Percentiles rank a stretch among this genome's conserved stretches.
Conservation (phyloP, 2,113 vertebrate species). For the Xenopus borealis region DNA sequence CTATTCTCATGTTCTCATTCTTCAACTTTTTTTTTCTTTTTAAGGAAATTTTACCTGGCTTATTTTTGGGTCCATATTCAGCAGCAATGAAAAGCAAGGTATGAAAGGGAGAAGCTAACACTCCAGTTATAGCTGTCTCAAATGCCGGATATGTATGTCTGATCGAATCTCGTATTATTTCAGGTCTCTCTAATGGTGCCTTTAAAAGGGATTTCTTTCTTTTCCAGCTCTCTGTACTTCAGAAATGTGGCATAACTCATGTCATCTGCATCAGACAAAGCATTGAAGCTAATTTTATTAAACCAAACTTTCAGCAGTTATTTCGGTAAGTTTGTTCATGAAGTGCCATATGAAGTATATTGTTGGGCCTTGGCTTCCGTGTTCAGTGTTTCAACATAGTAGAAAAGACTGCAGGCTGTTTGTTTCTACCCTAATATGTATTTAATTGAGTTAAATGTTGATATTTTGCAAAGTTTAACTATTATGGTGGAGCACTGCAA, state of each 20-base stretch:
- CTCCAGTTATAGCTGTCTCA: background rate
- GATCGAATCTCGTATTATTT: background rate
- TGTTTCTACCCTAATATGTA: no score
- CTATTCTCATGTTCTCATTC: background rate
- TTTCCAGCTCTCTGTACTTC: slow-evolving; percentile 84
- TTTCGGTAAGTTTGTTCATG: slow-evolving; percentile 79
- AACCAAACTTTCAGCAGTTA: slow-evolving; percentile 94
- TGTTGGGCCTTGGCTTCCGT: no score
- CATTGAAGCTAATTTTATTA: slow-evolving; percentile 99
- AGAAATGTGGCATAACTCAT: slow-evolving; percentile 94
- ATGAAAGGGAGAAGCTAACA: slow-evolving; percentile 43
- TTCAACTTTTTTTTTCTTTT: slow-evolving; percentile 5
- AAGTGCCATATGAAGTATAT: no score
- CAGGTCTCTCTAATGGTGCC: background rate
- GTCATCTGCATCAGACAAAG: slow-evolving; percentile 96
- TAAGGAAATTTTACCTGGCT: slow-evolving; percentile 94
- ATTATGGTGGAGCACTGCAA: no score
- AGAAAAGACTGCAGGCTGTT: no score
- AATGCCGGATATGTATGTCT: background rate
- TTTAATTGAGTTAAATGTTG: no score
- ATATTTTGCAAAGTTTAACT: no score
- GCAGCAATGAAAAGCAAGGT: slow-evolving; percentile 99
- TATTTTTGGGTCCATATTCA: slow-evolving; percentile 97
- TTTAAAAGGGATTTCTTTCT: background rate
- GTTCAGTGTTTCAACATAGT: no score